Percentiles rank a stretch among this genome's conserved stretches.
These are phyloP conservation scores for Raphicerus campestris DNA, from an alignment of 2,113 vertebrate species.

Conservation along the genomic window DNA sequence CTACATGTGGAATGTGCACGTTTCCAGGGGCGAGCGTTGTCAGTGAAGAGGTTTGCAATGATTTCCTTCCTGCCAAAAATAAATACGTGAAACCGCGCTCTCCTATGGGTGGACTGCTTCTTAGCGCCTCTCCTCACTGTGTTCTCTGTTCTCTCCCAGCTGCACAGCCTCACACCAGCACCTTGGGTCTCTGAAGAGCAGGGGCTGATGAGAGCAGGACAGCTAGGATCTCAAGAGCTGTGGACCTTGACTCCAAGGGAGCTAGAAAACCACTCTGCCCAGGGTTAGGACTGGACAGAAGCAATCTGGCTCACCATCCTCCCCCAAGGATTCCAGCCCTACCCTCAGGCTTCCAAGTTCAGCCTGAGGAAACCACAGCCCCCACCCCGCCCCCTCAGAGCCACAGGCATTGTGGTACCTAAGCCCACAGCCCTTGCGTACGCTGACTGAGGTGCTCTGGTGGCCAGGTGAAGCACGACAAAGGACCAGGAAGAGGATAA, in stretches of 20 bases:
- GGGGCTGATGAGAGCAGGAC: not conserved
- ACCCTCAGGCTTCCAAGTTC: not conserved
- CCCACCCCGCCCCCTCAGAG: not conserved
- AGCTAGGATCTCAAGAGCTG: not conserved
- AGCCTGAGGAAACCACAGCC: not conserved
- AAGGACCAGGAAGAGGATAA: not conserved
- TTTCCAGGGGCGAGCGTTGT: conserved; percentile 74
- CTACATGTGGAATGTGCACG: conserved; percentile 56
- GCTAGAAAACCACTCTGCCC: not conserved
- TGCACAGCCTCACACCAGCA: not conserved
- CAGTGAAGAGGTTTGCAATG: conserved; percentile 73
- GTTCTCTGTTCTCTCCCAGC: not conserved
- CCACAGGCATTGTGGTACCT: not conserved
- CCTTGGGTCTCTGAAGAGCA: not conserved
- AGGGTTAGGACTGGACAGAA: not conserved
- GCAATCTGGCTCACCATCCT: not conserved
- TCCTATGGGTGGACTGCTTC: conserved; percentile 75
- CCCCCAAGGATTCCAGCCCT: not conserved
- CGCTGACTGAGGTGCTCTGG: not conserved
- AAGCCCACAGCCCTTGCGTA: not conserved
- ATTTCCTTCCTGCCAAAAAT: conserved; percentile 84
- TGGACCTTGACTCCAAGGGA: not conserved
- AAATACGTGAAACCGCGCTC: conserved; percentile 74
- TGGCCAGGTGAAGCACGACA: not conserved
- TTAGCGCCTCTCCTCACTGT: not conserved